Evolutionary conservation across 2,113 vertebrate genomes (phyloP), one percentile per base, ranked within the genome.

Genomic region (Alligator sinensis): DNA sequence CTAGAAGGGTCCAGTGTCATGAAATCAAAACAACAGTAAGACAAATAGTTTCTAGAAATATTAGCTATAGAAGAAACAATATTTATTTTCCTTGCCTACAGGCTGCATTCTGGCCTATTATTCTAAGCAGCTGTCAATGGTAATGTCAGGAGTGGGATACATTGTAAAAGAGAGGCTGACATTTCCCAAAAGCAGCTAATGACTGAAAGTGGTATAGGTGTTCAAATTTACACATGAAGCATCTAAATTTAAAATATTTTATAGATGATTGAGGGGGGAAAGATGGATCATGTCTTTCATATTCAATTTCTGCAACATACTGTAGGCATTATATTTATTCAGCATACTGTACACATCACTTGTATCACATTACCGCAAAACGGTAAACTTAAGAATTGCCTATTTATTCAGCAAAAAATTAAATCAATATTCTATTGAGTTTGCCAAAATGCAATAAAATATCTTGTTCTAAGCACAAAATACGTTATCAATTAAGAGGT

Each of bases 1-100:
- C 27, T 21, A 76, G 0, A 12, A 15, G 60, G 90, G 19, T 11
- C 34, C 59, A 85, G 58, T 91, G 94, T 79, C 72, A 75, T 10
- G 5, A 0, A 28, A 0, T 7, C 68, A 61, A 11, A 11, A 72
- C 4, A 2, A 11, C 10, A 38, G 18, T 6, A 3, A 2, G 15
- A 30, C 0, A 88, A 90, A 10, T n/a, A 47, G 72, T 4, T 72
- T 80, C 57, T 78, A 7, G 12, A 81, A 86, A 60, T 72, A 78
- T 25, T 27, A 77, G 19, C 34, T 62, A 3, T 0, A 72, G 21
- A 2, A 9, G 27, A n/a, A 34, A 47, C 81, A 38, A 30, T 28
- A 13, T n/a, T 15, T 15, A 38, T 9, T 4, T 47, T 25, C 13
- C 38, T 77, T 68, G 34, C 34, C 84, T 78, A 30, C 0, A 3